Evolutionary conservation across 2,888 invertebrate genomes (phyloP).

Genomic region (Octodonta nipae): DNA sequence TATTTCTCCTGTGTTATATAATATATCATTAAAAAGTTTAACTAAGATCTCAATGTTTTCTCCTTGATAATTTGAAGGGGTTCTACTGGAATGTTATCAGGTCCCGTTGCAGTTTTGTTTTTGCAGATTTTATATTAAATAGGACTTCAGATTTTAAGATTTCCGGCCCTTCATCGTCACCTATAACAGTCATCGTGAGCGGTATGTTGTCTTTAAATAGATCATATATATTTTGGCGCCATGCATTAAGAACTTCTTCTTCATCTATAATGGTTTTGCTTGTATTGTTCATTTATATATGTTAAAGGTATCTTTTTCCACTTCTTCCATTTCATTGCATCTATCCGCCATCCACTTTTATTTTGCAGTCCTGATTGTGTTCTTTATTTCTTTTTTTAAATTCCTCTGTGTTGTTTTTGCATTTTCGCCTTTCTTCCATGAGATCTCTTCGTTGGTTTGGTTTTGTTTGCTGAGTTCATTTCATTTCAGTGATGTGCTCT

Average conservation of each 20-base stretch:
- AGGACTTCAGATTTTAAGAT: slow-evolving; percentile 2
- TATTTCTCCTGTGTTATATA: not conserved
- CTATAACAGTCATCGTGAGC: not conserved
- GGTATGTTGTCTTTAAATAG: slow-evolving; percentile 1
- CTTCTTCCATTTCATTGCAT: not conserved
- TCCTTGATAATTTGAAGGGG: slow-evolving; percentile 1
- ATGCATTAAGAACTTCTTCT: not conserved
- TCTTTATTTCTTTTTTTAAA: not conserved
- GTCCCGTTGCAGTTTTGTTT: slow-evolving; percentile 1
- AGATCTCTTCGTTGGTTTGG: not conserved
- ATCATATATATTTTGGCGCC: not conserved
- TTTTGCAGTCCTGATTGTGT: not conserved
- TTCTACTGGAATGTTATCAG: slow-evolving; percentile 2
- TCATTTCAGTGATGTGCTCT: not conserved
- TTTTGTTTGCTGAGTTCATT: not conserved
- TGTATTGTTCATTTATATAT: not conserved
- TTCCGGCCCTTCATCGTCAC: slow-evolving; percentile 1
- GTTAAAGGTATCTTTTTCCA: not conserved
- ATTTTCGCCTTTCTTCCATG: not conserved
- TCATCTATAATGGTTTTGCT: slow-evolving; percentile 3
- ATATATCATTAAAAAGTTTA: slow-evolving; percentile 2
- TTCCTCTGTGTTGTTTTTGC: not conserved
- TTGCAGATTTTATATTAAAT: slow-evolving; percentile 2
- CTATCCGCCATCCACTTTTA: slow-evolving; percentile 1
- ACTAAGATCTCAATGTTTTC: not conserved